Evolutionary conservation across 2,888 invertebrate genomes (phyloP).

Genomic region (Lutraria lutraria): DNA sequence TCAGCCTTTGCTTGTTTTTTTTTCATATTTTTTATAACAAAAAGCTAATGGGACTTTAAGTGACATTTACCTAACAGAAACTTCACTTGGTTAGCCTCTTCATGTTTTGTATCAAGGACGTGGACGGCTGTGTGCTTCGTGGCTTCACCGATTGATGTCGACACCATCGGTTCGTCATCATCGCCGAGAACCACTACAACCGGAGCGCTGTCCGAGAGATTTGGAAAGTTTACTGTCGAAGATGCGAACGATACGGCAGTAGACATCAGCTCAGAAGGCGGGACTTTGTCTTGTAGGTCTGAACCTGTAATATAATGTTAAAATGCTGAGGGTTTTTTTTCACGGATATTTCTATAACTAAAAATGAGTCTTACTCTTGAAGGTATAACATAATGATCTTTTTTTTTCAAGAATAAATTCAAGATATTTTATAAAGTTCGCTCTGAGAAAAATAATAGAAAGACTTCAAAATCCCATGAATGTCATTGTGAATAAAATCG

Average conservation of each 20-base stretch:
- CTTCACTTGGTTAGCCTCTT: constrained; percentile 42
- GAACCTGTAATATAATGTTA: constrained; percentile 20
- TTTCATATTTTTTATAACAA: too few relatives aligned
- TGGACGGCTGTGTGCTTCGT: background rate
- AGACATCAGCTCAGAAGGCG: background rate
- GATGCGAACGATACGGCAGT: background rate
- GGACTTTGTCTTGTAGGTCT: constrained; percentile 28
- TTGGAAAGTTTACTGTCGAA: constrained; percentile 1
- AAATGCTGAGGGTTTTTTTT: background rate
- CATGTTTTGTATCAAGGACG: constrained; percentile 1
- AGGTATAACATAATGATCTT: background rate
- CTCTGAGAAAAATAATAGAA: too few relatives aligned
- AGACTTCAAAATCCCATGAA: too few relatives aligned
- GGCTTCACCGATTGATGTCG: constrained; percentile 43
- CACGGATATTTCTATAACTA: too few relatives aligned
- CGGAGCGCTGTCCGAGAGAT: constrained; percentile 40
- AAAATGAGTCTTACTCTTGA: background rate
- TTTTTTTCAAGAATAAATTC: too few relatives aligned
- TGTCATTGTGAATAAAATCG: too few relatives aligned
- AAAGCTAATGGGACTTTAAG: too few relatives aligned
- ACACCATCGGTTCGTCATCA: constrained; percentile 46
- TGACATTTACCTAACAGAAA: constrained; percentile 51
- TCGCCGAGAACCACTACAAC: constrained; percentile 50
- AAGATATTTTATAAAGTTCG: too few relatives aligned
- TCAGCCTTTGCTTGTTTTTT: too few relatives aligned